Evolutionary conservation across 2,888 invertebrate genomes (phyloP), one percentile per base, ranked within the genome.

Genomic region (Sympetrum striolatum): DNA sequence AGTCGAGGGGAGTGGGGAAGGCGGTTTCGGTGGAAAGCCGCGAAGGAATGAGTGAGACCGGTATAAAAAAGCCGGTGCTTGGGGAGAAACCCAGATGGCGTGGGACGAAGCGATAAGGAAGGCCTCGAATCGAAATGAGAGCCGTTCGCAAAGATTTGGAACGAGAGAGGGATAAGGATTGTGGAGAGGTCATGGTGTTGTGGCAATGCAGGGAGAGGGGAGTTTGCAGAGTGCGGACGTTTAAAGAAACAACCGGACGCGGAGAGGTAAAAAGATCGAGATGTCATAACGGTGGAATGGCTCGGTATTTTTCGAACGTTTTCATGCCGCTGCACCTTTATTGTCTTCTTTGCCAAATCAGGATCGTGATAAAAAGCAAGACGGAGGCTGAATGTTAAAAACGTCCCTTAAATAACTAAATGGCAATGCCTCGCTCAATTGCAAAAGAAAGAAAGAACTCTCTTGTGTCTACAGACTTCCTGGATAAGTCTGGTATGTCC

Each of bases 101-200:
- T 60, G 81, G 86, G 35, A 35, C 44, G 60, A 18, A 81, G 90
- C 60, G 90, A 79, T 81, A 90, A 90, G 81, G 48, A 35, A 39
- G 14, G 35, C 64, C 73, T 39, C 64, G 35, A 48, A 44, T 35
- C 82, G 58, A 53, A 82, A 86, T 86, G 86, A 86, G 86, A 37
- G 86, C 73, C 73, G 90, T 91, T 91, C 79, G 79, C 64, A 80
- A 91, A 44, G 90, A 90, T 86, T 53, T 80, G 58, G 58, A 91
- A 44, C 31, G 90, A 79, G 86, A 60, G 91, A 73, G 60, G 81
- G 64, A 81, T n/a, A 6, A 44, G 31, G 48, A 48, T 25, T 37
- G 81, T 60, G 91, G 73, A 31, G 44, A 37, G 53, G 53, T 53
- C 53, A 53, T 53, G 81, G 90, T n/a, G 53, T 80, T 5, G n/a